phyloP scores from a whole-genome alignment of 2,888 invertebrate genomes.

The Branchinecta sandiegonensis region DNA sequence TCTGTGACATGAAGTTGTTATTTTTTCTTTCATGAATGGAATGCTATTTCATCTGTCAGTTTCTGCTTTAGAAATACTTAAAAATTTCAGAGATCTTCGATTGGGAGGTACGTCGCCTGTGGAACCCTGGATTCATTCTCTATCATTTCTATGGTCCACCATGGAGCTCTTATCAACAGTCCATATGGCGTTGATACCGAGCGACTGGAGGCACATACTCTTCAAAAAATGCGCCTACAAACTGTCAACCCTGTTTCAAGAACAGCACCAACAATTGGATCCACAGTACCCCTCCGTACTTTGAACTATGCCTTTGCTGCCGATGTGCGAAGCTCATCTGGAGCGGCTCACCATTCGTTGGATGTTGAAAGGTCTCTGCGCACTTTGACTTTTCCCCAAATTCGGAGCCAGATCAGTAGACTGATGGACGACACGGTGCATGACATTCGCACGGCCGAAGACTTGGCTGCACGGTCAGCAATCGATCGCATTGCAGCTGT shows the following conservation, averaged over 20 bases:
- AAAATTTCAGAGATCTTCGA: conserved; percentile 20
- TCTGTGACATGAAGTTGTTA: too few species aligned
- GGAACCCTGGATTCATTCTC: conserved; percentile 22
- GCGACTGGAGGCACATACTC: conserved; percentile 16
- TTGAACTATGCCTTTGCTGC: background rate
- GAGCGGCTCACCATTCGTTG: background rate
- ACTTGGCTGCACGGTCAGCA: conserved; percentile 13
- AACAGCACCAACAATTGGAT: conserved; percentile 1
- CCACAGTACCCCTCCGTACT: conserved; percentile 1
- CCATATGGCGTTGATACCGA: conserved; percentile 23
- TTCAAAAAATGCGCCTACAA: conserved; percentile 20
- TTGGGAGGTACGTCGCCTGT: conserved; percentile 21
- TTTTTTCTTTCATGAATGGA: too few species aligned
- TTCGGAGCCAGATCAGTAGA: background rate
- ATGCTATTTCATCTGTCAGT: too few species aligned
- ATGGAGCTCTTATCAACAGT: conserved; percentile 19
- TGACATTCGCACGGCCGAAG: conserved; percentile 9
- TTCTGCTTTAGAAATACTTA: background rate
- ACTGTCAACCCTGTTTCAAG: conserved; percentile 14
- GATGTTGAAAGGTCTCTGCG: conserved; percentile 4
- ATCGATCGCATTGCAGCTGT: conserved; percentile 19
- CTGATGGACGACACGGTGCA: background rate
- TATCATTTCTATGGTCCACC: conserved; percentile 20
- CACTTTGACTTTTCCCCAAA: conserved; percentile 2
- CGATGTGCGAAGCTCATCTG: background rate